Conservation (phyloP, 2,113 vertebrate species). For the Hippocampus zosterae region DNA sequence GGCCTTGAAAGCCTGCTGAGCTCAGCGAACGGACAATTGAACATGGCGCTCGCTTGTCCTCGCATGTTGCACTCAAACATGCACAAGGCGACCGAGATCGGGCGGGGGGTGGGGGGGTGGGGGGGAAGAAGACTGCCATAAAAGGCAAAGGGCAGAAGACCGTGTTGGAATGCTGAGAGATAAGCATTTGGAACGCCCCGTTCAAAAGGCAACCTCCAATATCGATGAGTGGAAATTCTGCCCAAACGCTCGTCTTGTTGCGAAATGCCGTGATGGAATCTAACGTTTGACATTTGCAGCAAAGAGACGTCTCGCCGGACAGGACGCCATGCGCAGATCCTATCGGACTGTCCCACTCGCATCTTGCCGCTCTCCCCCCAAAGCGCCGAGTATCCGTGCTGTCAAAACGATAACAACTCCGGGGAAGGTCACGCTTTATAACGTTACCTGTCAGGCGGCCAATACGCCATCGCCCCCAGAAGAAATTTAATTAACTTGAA, state of each 20-base stretch:
- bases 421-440: conserved; percentile 65
- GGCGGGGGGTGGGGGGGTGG: not conserved
- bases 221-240: not conserved
- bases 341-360: conserved; percentile 22
- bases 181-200: not conserved
- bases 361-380: conserved; percentile 17
- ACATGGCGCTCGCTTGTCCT: conserved; percentile 41
- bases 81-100: conserved; percentile 5
- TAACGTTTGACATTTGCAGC: conserved; percentile 9
- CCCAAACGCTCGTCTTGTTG: not conserved
- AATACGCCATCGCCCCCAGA: conserved; percentile 51
- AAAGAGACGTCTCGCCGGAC: conserved; percentile 1
- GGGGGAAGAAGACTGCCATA: not conserved
- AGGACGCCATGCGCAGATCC: not conserved
- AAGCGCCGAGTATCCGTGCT: conserved; percentile 31
- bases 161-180: not conserved
- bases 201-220: too few relatives aligned
- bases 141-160: too few relatives aligned
- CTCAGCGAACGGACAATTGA: conserved; percentile 55
- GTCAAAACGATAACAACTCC: conserved; percentile 48
- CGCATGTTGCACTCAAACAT: conserved; percentile 26
- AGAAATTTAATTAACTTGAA: conserved; percentile 69
- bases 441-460: conserved; percentile 68
- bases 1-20: conserved; percentile 46
- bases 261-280: not conserved